Evolutionary conservation across 2,113 vertebrate species (phyloP), one percentile per base, ranked within the genome.

Genomic region (Notarius lentiginosus): DNA sequence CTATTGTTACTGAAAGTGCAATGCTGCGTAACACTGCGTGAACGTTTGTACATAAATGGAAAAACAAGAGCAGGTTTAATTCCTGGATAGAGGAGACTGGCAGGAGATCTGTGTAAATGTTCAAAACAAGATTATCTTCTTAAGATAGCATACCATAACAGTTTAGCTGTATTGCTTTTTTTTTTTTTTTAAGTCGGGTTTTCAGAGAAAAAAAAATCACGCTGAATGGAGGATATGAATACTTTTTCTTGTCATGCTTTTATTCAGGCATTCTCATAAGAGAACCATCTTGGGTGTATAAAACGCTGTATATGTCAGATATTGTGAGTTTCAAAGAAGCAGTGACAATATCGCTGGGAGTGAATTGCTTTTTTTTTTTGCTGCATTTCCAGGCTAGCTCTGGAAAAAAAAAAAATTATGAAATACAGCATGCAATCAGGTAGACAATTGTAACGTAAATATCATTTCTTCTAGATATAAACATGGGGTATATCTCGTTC

Each of bases 71-170:
- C 86, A 61, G 22, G 27, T 53, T 56, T 79, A 68, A 79, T 84
- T 87, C 72, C 61, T 82, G 85, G 66, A 82, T 58, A 73, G 66
- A n/a, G 66, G 53, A 60, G 66, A 73, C 20, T 83, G 56, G 55
- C 34, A 75, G 79, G 9, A 75, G 79, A 75, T 76, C 81, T 55
- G 30, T 84, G 86, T 65, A 83, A 79, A 53, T 24, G 34, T 63
- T 83, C 86, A 65, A 65, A 87, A 87, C 81, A 83, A 87, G 86
- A 87, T 83, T 83, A 87, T 83, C 72, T 55, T 83, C 73, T 84
- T 58, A 66, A 68, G 60, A 77, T 84, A 56, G 30, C 51, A 68
- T 15, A 14, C 49, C 51, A 58, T 70, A 82, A 18, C 1, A 53
- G 53, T 77, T 83, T 76, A 68, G 81, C 41, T 75, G 51, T 20